Evolutionary conservation across 2,113 vertebrate species (phyloP).

Genomic region (Sinocyclocheilus maitianheensis): DNA sequence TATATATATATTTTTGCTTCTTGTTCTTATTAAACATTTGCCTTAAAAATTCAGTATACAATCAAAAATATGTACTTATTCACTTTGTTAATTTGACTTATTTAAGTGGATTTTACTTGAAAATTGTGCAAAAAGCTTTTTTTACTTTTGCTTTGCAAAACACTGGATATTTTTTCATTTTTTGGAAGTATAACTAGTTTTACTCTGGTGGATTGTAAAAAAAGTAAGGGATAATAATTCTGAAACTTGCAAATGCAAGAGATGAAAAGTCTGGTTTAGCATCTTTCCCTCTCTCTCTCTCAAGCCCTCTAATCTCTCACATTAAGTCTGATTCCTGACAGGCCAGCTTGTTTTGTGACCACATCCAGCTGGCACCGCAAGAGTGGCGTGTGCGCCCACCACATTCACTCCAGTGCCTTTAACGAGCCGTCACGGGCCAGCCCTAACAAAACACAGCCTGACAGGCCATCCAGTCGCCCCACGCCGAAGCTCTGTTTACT

Average conservation of each 20-base stretch:
- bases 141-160: too few relatives aligned
- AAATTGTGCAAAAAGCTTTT: too few relatives aligned
- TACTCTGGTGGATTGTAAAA: background rate
- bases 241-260: background rate
- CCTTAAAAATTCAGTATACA: too few relatives aligned
- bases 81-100: too few relatives aligned
- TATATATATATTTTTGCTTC: too few relatives aligned
- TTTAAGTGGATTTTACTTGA: too few relatives aligned
- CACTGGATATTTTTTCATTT: too few relatives aligned
- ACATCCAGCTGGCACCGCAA: background rate
- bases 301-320: background rate
- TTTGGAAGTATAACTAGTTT: too few relatives aligned
- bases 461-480: constrained; percentile 3
- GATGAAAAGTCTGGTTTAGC: background rate
- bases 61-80: too few relatives aligned
- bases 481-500: background rate
- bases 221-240: background rate
- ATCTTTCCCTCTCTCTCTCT: background rate
- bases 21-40: too few relatives aligned
- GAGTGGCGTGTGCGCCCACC: background rate
- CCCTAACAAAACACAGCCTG: constrained; percentile 43
- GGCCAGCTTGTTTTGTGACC: background rate
- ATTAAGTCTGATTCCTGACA: background rate
- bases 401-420: constrained; percentile 44
- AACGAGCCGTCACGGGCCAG: constrained; percentile 40